Conservation (phyloP, 2,888 invertebrate species). For the Lithophane leautieri region DNA sequence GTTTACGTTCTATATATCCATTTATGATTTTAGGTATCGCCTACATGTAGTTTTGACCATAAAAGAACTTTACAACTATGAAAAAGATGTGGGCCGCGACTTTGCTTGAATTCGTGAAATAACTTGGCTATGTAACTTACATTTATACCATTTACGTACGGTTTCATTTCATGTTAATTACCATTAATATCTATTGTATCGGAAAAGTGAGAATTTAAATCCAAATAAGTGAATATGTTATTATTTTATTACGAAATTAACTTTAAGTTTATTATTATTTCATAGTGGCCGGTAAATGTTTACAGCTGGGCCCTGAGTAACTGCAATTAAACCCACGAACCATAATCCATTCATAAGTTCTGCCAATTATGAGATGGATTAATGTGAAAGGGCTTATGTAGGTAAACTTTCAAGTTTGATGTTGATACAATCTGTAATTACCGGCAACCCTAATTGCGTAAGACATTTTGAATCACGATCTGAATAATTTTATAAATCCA, state of each 20-base stretch:
- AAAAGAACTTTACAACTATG: conserved; percentile 9
- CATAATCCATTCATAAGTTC: neutral
- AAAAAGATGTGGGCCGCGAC: conserved; percentile 33
- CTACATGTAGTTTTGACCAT: conserved; percentile 28
- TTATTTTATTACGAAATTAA: conserved; percentile 1
- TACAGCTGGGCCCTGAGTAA: neutral
- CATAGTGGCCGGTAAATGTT: conserved; percentile 1
- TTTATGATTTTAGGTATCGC: conserved; percentile 16
- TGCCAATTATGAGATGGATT: conserved; percentile 10
- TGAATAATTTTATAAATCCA: no score
- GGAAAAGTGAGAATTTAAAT: conserved; percentile 21
- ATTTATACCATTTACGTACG: conserved; percentile 18
- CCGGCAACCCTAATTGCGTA: neutral
- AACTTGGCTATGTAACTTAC: conserved; percentile 25
- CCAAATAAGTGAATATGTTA: conserved; percentile 15
- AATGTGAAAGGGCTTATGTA: conserved; percentile 24
- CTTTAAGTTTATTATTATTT: conserved; percentile 14
- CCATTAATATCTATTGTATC: conserved; percentile 34
- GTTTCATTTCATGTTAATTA: conserved; percentile 46
- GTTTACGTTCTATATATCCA: neutral
- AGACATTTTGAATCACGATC: no score
- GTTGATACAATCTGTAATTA: conserved; percentile 21
- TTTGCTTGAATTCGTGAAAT: conserved; percentile 39
- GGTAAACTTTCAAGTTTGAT: conserved; percentile 5
- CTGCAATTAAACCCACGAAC: conserved; percentile 28